Percentiles rank a stretch among this genome's conserved stretches.
These are phyloP conservation scores for Heliconius erato DNA, from an alignment of 2,888 invertebrate genomes.

Conservation along the genomic window DNA sequence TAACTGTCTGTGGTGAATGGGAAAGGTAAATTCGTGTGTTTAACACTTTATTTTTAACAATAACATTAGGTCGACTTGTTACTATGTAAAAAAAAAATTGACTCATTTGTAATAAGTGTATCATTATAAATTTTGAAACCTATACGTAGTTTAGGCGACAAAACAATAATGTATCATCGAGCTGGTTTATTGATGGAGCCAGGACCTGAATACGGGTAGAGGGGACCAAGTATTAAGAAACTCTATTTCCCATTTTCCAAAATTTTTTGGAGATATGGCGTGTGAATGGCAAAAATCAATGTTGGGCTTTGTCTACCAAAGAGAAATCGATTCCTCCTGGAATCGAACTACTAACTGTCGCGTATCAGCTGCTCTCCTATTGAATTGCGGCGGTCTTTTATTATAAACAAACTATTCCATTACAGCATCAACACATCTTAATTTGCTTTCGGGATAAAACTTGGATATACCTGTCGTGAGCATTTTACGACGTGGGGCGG, in stretches of 20 bases:
- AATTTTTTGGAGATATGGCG: no score
- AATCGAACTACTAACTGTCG: neutral
- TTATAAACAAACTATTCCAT: neutral
- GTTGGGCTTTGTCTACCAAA: neutral
- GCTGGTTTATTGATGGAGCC: neutral
- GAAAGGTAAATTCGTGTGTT: neutral
- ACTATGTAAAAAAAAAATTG: no score
- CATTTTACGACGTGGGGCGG: constrained; percentile 14
- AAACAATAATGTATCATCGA: neutral
- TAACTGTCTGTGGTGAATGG: neutral
- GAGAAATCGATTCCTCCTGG: neutral
- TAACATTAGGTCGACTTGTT: neutral
- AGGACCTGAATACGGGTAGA: neutral
- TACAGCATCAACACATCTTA: constrained; percentile 6
- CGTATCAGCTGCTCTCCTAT: no score
- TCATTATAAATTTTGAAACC: no score
- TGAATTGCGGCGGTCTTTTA: neutral
- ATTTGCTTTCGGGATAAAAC: constrained; percentile 4
- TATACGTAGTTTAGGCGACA: neutral
- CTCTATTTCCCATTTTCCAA: no score
- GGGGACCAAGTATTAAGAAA: neutral
- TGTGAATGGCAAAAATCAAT: neutral
- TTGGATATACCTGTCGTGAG: constrained; percentile 9
- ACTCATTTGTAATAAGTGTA: no score
- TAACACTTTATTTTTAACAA: neutral